Conservation (phyloP, 2,888 invertebrate genomes). For the Eupeodes luniger region DNA sequence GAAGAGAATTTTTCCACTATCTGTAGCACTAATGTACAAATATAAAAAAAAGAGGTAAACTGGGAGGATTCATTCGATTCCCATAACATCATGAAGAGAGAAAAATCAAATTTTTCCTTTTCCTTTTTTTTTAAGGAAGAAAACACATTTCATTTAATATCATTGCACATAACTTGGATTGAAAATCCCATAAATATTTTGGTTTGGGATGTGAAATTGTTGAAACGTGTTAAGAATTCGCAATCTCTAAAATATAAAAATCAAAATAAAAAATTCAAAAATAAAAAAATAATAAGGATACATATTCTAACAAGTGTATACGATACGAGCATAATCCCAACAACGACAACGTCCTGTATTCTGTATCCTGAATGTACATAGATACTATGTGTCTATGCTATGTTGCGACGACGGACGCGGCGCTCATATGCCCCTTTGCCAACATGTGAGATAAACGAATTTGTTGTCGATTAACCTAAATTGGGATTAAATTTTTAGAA, state of each 20-base stretch:
- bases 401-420: not conserved
- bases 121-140: conserved; percentile 32
- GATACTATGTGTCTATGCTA: not conserved
- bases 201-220: conserved; percentile 76
- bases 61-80: conserved; percentile 8
- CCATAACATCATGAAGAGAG: conserved; percentile 12
- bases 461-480: conserved; percentile 76
- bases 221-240: conserved; percentile 77
- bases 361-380: not conserved
- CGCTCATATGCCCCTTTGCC: conserved; percentile 33
- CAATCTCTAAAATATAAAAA: conserved; percentile 66
- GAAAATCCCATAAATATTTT: conserved; percentile 74
- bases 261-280: not conserved
- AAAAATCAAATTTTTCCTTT: conserved; percentile 63
- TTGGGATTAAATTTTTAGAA: conserved; percentile 77
- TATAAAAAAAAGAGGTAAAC: not conserved
- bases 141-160: conserved; percentile 76
- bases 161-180: conserved; percentile 75
- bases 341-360: not conserved
- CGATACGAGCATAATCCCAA: conserved; percentile 12
- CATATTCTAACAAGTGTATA: conserved; percentile 48
- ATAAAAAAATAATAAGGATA: conserved; percentile 20
- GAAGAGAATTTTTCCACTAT: conserved; percentile 16
- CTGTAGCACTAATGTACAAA: too few relatives aligned
- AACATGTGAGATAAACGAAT: conserved; percentile 70